phyloP scores from a whole-genome alignment of 1,140 invertebrate species.

The Neodiprion fabricii region DNA sequence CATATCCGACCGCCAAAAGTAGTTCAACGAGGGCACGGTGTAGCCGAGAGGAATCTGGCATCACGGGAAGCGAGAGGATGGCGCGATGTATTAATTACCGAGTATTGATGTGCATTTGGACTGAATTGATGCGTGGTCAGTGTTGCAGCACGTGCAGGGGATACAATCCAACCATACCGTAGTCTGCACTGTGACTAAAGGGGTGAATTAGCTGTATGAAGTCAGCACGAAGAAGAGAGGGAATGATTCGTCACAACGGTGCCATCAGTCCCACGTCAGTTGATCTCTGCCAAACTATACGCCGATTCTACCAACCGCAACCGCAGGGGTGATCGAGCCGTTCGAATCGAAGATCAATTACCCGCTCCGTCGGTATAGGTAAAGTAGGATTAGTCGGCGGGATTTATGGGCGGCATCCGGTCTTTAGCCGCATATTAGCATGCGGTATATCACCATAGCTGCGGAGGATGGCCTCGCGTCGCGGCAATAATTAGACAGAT shows the following conservation, averaged over 20 bases:
- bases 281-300: too few species aligned
- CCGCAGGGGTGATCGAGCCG: background rate
- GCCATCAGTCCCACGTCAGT: background rate
- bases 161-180: slow-evolving; percentile 27
- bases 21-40: slow-evolving; percentile 18
- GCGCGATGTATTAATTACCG: slow-evolving; percentile 65
- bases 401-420: slow-evolving; percentile 58
- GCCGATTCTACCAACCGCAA: background rate
- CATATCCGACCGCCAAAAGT: slow-evolving; percentile 52
- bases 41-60: slow-evolving; percentile 23
- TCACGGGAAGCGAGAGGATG: slow-evolving; percentile 40
- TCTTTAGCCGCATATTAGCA: slow-evolving; percentile 65
- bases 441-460: slow-evolving; percentile 59
- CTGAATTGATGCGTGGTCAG: slow-evolving; percentile 64
- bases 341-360: background rate
- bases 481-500: slow-evolving; percentile 65
- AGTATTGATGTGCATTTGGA: slow-evolving; percentile 64
- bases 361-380: slow-evolving; percentile 10
- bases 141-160: slow-evolving; percentile 60
- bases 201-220: background rate
- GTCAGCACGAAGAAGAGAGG: slow-evolving; percentile 11
- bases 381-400: slow-evolving; percentile 52
- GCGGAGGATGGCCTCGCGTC: slow-evolving; percentile 47
- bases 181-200: background rate
- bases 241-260: background rate